phyloP scores from a whole-genome alignment of 2,888 invertebrate genomes.

The Luperina testacea region DNA sequence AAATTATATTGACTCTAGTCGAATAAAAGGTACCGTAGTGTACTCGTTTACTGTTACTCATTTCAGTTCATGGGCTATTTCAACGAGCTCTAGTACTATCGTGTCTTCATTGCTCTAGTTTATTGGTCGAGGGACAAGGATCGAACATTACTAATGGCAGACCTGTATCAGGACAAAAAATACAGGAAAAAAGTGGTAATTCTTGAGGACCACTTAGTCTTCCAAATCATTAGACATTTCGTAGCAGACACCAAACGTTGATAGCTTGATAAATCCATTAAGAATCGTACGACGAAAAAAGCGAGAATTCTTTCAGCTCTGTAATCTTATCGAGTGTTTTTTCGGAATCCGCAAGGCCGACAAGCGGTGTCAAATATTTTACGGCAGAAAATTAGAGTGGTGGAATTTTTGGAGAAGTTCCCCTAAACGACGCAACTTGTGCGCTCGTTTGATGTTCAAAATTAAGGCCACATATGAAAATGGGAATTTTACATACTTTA shows the following conservation, averaged over 20 bases:
- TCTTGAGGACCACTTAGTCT: conserved; percentile 46
- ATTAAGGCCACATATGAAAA: conserved; percentile 76
- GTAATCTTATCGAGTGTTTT: conserved; percentile 66
- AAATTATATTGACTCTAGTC: conserved; percentile 61
- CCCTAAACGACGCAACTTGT: conserved; percentile 79
- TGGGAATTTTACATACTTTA: conserved; percentile 76
- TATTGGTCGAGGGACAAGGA: conserved; percentile 53
- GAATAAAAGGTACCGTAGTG: conserved; percentile 55
- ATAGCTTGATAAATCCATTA: conserved; percentile 68
- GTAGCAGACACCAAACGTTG: conserved; percentile 47
- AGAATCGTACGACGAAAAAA: conserved; percentile 57
- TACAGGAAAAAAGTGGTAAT: conserved; percentile 40
- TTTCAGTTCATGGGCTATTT: conserved; percentile 61
- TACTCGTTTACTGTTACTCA: conserved; percentile 60
- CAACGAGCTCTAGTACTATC: conserved; percentile 34
- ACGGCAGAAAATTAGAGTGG: conserved; percentile 68
- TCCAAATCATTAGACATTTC: conserved; percentile 62
- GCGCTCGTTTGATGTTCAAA: conserved; percentile 77
- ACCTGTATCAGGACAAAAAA: conserved; percentile 46
- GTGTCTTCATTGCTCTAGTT: conserved; percentile 59
- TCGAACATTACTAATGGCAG: conserved; percentile 60
- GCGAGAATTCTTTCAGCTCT: conserved; percentile 52
- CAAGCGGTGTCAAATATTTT: conserved; percentile 76
- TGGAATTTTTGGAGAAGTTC: conserved; percentile 77
- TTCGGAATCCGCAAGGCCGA: conserved; percentile 66